Evolutionary conservation across 2,888 invertebrate species (phyloP).

Genomic region (Amblyteles armatorius): DNA sequence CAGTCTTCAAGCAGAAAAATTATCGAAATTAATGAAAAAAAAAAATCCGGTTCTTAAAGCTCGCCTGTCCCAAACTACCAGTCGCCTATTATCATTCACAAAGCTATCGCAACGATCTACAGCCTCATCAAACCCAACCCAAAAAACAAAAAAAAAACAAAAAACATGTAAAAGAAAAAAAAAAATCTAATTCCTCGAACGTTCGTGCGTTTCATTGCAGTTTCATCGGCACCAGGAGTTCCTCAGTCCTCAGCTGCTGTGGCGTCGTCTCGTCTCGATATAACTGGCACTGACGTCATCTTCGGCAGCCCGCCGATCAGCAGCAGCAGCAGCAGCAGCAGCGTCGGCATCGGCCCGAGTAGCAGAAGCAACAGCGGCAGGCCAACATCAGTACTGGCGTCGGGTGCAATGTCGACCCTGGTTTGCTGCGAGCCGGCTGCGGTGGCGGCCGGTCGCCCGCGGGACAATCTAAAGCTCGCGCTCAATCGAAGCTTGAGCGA

Average conservation of each 20-base stretch:
- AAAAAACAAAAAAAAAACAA: not conserved
- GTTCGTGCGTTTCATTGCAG: constrained; percentile 55
- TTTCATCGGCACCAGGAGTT: constrained; percentile 40
- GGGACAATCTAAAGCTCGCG: constrained; percentile 86
- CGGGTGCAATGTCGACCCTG: constrained; percentile 84
- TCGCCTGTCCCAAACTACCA: no score
- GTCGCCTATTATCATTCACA: not conserved
- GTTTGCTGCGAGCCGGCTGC: constrained; percentile 85
- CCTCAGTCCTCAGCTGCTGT: constrained; percentile 68
- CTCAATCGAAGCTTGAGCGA: constrained; percentile 87
- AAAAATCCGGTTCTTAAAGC: not conserved
- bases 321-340: not conserved
- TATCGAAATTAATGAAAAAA: not conserved
- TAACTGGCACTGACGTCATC: constrained; percentile 74
- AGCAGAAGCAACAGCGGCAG: constrained; percentile 20
- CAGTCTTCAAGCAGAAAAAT: not conserved
- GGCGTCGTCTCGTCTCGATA: constrained; percentile 73
- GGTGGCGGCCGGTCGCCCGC: constrained; percentile 83
- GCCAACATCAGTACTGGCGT: constrained; percentile 37
- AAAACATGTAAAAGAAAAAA: not conserved
- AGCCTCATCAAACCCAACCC: not conserved
- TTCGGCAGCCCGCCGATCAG: constrained; percentile 47
- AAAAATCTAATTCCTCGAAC: constrained; percentile 2
- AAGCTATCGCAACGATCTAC: not conserved
- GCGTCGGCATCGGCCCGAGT: constrained; percentile 20